phyloP scores from a whole-genome alignment of 2,113 vertebrate genomes.

The Rynchops niger region DNA sequence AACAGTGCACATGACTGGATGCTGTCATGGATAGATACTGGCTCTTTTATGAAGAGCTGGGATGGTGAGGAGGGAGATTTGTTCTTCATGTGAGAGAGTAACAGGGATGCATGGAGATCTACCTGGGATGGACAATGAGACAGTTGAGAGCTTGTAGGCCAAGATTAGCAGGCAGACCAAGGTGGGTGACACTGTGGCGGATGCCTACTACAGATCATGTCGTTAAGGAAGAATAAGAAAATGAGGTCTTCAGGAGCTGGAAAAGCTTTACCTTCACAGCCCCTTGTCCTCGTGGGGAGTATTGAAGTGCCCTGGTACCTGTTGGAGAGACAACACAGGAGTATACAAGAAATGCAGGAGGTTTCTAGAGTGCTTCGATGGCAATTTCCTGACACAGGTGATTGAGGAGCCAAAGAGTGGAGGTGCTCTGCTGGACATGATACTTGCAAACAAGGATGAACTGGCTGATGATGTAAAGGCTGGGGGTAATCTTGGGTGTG shows the following conservation, averaged over 20 bases:
- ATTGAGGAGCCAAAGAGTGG: background rate
- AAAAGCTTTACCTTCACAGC: background rate
- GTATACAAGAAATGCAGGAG: background rate
- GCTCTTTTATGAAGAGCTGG: background rate
- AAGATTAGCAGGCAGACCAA: accelerated
- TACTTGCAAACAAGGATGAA: background rate
- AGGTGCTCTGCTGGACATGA: background rate
- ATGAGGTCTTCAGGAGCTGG: background rate
- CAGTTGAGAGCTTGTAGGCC: background rate
- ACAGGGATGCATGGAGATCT: background rate
- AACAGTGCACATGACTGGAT: background rate
- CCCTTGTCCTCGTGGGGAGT: background rate
- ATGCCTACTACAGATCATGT: background rate
- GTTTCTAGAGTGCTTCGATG: background rate
- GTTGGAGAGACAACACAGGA: background rate
- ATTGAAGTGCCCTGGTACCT: background rate
- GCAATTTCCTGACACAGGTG: background rate
- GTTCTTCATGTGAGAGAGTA: background rate
- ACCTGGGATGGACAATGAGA: background rate
- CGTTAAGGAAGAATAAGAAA: background rate
- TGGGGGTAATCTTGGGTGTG: background rate
- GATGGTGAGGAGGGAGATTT: background rate
- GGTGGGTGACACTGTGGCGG: background rate
- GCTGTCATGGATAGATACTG: background rate
- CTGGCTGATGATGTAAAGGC: background rate